These are phyloP conservation scores for Magallana nippona DNA, from an alignment of 2,888 invertebrate species.

Conservation along the genomic window DNA sequence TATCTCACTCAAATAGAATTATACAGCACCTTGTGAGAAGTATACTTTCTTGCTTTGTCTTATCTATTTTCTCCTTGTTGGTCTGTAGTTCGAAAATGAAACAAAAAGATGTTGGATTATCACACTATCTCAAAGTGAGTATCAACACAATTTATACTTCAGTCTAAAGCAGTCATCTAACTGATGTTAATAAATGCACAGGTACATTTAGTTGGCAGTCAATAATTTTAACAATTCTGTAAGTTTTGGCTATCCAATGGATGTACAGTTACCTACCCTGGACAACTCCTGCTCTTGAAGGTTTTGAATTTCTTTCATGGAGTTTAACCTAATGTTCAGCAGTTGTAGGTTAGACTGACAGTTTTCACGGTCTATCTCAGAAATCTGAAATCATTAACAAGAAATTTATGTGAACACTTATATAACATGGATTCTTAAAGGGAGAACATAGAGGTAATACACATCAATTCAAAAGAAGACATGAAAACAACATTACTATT, in stretches of 20 bases:
- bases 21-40: slow-evolving; percentile 67
- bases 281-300: slow-evolving; percentile 72
- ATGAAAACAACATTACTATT: no score
- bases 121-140: no score
- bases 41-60: slow-evolving; percentile 63
- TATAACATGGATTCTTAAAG: no score
- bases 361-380: slow-evolving; percentile 66
- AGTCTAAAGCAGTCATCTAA: no score
- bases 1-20: no score
- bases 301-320: slow-evolving; percentile 71
- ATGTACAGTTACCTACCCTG: slow-evolving; percentile 60
- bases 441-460: no score
- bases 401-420: neutral
- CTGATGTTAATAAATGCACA: no score
- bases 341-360: slow-evolving; percentile 68
- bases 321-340: slow-evolving; percentile 69
- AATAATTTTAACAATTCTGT: no score
- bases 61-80: slow-evolving; percentile 59
- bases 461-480: no score
- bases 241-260: neutral
- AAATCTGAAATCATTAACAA: slow-evolving; percentile 51
- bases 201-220: no score
- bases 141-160: no score
- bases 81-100: slow-evolving; percentile 51
- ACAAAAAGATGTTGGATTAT: no score